Conservation (phyloP, 2,113 vertebrate species). For the Ranitomeya imitator region DNA sequence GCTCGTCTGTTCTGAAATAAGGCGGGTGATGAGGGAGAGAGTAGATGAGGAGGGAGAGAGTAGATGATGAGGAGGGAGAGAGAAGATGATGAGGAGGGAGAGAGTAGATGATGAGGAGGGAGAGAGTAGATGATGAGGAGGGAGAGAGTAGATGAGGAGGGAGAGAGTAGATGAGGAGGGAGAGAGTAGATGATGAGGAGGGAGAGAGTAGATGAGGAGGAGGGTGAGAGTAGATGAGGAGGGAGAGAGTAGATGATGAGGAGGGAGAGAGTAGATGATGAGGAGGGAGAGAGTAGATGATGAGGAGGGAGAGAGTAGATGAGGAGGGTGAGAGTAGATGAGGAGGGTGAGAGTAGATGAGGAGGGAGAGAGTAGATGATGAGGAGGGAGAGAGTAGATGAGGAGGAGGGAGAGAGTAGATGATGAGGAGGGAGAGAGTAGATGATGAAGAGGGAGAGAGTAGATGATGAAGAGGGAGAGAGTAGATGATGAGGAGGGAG, state of each 20-base stretch:
- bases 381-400: neutral
- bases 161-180: neutral
- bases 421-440: neutral
- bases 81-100: neutral
- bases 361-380: neutral
- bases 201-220: conserved; percentile 7
- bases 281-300: neutral
- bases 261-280: conserved; percentile 14
- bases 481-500: neutral
- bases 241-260: neutral
- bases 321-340: too few species aligned
- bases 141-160: conserved; percentile 7
- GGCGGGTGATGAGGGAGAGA: neutral
- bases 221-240: too few species aligned
- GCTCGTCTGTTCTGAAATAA: neutral
- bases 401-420: neutral
- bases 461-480: neutral
- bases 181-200: neutral
- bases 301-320: neutral
- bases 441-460: too few species aligned
- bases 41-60: conserved; percentile 16
- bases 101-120: conserved; percentile 16
- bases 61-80: neutral
- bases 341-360: too few species aligned
- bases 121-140: neutral